A percentile compares a stretch with the other conserved stretches of the same genome.
Conservation (phyloP, 2,888 invertebrate genomes). For the Auanema freiburgensis region DNA sequence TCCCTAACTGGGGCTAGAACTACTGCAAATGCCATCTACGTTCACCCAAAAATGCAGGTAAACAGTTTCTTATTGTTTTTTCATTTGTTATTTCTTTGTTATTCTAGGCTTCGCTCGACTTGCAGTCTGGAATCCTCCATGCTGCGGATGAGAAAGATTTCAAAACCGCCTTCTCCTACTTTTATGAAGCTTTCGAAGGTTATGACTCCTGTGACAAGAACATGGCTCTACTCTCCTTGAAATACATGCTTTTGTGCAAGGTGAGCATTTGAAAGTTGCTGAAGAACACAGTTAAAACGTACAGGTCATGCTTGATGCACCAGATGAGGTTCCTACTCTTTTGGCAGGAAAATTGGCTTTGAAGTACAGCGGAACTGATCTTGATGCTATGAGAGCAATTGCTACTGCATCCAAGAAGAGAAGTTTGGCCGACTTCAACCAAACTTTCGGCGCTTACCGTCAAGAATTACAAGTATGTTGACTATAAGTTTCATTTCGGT, state of each 20-base stretch:
- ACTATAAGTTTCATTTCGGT: not conserved
- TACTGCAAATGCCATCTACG: slow-evolving; percentile 99
- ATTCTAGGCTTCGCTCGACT: slow-evolving; percentile 87
- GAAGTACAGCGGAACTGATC: slow-evolving; percentile 84
- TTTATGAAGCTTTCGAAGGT: slow-evolving; percentile 94
- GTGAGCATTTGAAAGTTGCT: slow-evolving; percentile 69
- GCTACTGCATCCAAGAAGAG: slow-evolving; percentile 94
- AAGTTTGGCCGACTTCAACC: slow-evolving; percentile 92
- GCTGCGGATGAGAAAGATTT: slow-evolving; percentile 99
- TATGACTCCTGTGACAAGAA: slow-evolving; percentile 86
- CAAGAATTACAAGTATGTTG: slow-evolving; percentile 45
- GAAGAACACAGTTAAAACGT: slow-evolving; percentile 3
- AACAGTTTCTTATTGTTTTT: not conserved
- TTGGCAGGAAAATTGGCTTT: slow-evolving; percentile 92
- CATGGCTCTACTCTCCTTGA: slow-evolving; percentile 90
- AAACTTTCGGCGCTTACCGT: slow-evolving; percentile 66
- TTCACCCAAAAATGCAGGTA: slow-evolving; percentile 97
- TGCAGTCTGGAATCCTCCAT: slow-evolving; percentile 95
- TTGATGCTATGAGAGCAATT: slow-evolving; percentile 96
- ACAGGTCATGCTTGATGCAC: slow-evolving; percentile 60
- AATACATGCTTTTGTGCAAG: slow-evolving; percentile 98
- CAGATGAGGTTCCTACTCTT: slow-evolving; percentile 68
- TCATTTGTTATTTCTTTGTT: not conserved
- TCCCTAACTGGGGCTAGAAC: slow-evolving; percentile 96
- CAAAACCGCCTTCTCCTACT: slow-evolving; percentile 99